These are phyloP conservation scores for Channa striata DNA, from an alignment of 2,797 vertebrate genomes.

Conservation along the genomic window DNA sequence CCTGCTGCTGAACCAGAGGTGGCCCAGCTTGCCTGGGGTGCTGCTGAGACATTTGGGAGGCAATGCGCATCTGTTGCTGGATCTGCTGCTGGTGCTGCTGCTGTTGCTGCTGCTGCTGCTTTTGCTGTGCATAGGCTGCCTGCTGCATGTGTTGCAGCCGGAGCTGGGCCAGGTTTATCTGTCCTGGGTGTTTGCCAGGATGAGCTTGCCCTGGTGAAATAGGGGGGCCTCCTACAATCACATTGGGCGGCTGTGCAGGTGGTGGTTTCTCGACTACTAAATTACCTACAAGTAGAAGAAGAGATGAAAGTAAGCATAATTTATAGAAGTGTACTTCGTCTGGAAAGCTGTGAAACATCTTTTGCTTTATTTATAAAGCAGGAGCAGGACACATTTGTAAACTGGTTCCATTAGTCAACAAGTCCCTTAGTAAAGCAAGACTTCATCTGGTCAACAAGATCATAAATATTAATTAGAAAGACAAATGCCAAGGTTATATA, in stretches of 20 bases:
- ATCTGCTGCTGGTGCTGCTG: slow-evolving; percentile 92
- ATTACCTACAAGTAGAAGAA: slow-evolving; percentile 86
- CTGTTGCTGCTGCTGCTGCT: slow-evolving; percentile 91
- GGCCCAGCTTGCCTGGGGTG: slow-evolving; percentile 85
- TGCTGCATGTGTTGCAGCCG: slow-evolving; percentile 97
- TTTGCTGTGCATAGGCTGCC: slow-evolving; percentile 93
- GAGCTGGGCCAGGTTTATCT: slow-evolving; percentile 98
- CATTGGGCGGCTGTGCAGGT: slow-evolving; percentile 88
- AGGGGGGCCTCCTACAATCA: slow-evolving; percentile 92
- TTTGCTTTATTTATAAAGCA: background rate
- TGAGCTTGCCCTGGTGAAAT: slow-evolving; percentile 91
- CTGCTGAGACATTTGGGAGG: slow-evolving; percentile 87
- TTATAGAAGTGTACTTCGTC: slow-evolving; percentile 4
- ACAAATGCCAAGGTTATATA: background rate
- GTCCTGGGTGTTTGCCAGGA: slow-evolving; percentile 90
- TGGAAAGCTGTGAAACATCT: background rate
- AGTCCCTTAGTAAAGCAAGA: background rate
- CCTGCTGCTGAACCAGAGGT: slow-evolving; percentile 94
- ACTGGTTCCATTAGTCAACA: background rate
- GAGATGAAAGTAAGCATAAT: background rate
- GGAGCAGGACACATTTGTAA: background rate
- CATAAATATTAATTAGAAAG: background rate
- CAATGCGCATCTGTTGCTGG: slow-evolving; percentile 94
- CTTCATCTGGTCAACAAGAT: background rate
- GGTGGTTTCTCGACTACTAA: slow-evolving; percentile 95